A percentile compares a stretch with the other conserved stretches of the same genome.
phyloP scores from a whole-genome alignment of 2,797 vertebrate genomes.

The Tragopan temminckii region DNA sequence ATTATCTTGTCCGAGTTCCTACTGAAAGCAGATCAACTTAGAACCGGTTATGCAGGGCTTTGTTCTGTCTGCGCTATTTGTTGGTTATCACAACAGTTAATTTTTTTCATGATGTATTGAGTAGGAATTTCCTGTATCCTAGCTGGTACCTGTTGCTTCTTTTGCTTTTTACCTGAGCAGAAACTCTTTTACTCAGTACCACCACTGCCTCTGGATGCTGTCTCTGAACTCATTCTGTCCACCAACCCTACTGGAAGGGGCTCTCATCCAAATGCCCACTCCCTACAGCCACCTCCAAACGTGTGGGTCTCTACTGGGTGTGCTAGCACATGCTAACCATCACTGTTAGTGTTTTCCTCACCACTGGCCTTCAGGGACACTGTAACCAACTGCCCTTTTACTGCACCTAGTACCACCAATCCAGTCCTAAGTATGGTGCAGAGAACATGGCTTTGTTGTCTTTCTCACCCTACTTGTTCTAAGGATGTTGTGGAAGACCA shows the following conservation, averaged over 20 bases:
- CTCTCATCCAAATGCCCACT: not conserved
- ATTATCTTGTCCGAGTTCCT: not conserved
- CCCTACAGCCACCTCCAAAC: not conserved
- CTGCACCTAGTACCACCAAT: fast-evolving
- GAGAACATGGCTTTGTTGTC: not conserved
- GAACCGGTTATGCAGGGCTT: not conserved
- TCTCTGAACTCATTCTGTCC: not conserved
- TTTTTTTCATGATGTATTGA: not conserved
- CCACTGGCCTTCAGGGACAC: fast-evolving
- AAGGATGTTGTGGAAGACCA: not conserved
- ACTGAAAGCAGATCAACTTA: not conserved
- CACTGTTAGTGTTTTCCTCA: not conserved
- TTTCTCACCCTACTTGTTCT: not conserved
- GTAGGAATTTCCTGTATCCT: not conserved
- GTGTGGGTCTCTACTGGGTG: not conserved
- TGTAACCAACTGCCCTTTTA: not conserved
- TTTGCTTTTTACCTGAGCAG: not conserved
- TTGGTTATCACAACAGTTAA: not conserved
- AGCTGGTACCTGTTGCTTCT: not conserved
- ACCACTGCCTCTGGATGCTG: not conserved
- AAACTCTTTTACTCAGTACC: not conserved
- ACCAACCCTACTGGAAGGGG: not conserved
- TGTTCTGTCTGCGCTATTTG: not conserved
- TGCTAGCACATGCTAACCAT: not conserved
- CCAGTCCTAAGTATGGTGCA: not conserved